Evolutionary conservation across 2,113 vertebrate species (phyloP).

Genomic region (Eublepharis macularius): DNA sequence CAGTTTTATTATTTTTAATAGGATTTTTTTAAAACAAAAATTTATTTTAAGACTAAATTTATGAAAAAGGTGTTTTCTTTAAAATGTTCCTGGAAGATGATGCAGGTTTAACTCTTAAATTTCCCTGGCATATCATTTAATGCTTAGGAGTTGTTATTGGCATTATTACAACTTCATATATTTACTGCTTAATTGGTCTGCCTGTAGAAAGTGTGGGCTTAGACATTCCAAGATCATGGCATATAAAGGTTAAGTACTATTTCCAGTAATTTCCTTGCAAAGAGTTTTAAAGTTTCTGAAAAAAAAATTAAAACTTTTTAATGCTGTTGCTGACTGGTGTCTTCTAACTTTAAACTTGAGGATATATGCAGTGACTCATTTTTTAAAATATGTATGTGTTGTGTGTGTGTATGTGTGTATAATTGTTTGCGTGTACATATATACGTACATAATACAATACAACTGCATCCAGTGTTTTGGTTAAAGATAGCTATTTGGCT

Average conservation of each 20-base stretch:
- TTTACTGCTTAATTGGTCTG: slow-evolving; percentile 68
- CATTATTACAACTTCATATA: slow-evolving; percentile 36
- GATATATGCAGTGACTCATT: slow-evolving; percentile 42
- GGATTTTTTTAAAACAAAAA: slow-evolving; percentile 41
- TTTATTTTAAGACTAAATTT: slow-evolving; percentile 46
- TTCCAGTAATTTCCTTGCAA: slow-evolving; percentile 71
- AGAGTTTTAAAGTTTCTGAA: slow-evolving; percentile 56
- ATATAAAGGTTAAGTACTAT: slow-evolving; percentile 66
- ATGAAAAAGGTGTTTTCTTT: slow-evolving; percentile 48
- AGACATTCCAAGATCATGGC: slow-evolving; percentile 51
- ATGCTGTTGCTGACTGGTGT: slow-evolving; percentile 57
- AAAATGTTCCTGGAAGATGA: slow-evolving; percentile 57
- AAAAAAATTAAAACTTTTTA: slow-evolving; percentile 31
- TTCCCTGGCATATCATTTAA: slow-evolving; percentile 37
- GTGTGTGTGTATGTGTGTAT: neutral
- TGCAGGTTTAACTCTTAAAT: slow-evolving; percentile 60
- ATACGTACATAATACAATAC: neutral
- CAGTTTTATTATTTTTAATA: slow-evolving; percentile 38
- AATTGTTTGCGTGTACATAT: neutral
- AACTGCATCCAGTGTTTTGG: neutral
- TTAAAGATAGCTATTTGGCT: neutral
- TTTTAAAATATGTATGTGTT: too few relatives aligned
- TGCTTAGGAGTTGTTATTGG: slow-evolving; percentile 51
- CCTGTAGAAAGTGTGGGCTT: slow-evolving; percentile 45
- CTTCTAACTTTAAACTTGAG: slow-evolving; percentile 52